These are phyloP conservation scores for Catostylus mosaicus DNA, from an alignment of 30 jellyfish, hydroid and myxozoan genomes.

Conservation along the genomic window DNA sequence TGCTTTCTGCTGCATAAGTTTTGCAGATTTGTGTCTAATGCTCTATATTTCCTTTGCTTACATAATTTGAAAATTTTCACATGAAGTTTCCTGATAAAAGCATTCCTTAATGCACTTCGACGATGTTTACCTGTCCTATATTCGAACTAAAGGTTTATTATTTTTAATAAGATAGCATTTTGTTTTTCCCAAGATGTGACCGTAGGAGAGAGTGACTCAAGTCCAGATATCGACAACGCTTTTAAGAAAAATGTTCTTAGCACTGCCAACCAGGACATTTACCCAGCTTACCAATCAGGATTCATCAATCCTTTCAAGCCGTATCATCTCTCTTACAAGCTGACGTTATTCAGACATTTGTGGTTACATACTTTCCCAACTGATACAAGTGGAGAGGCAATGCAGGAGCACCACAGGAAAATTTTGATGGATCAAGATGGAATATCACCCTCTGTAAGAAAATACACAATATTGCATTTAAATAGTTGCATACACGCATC, in stretches of 20 bases:
- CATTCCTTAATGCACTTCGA: no score
- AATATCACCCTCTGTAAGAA: conserved; percentile 53
- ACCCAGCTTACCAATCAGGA: conserved; percentile 51
- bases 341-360: conserved; percentile 80
- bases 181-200: conserved; percentile 34
- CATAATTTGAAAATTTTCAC: no score
- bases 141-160: no score
- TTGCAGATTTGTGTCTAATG: no score
- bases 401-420: conserved; percentile 80
- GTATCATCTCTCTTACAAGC: conserved; percentile 66
- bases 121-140: no score
- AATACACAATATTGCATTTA: background rate
- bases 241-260: conserved; percentile 15
- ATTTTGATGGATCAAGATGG: conserved; percentile 47
- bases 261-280: conserved; percentile 34
- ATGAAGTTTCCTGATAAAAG: no score
- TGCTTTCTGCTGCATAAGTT: no score
- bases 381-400: conserved; percentile 66
- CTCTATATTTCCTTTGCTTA: no score
- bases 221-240: conserved; percentile 45
- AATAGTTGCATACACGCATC: background rate
- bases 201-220: conserved; percentile 63
- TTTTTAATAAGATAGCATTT: no score
- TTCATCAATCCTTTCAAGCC: conserved; percentile 75
- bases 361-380: conserved; percentile 92